Evolutionary conservation across 2,113 vertebrate species (phyloP).

Genomic region (Dendrocopos noguchii): DNA sequence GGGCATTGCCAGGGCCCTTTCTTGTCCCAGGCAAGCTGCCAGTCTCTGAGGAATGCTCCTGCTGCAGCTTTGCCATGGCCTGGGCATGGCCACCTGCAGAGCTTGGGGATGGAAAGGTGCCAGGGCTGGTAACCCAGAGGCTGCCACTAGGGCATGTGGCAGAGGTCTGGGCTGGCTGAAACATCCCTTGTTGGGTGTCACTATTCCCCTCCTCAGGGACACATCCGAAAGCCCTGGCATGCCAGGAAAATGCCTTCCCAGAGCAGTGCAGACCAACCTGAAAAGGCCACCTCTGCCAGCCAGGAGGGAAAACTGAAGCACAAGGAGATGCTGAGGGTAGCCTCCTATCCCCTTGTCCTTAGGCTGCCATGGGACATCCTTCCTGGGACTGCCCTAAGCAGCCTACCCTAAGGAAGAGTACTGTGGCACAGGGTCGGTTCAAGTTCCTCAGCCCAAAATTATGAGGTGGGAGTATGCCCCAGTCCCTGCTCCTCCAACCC

Average conservation of each 20-base stretch:
- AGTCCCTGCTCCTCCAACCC: background rate
- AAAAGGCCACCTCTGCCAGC: background rate
- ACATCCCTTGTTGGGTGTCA: background rate
- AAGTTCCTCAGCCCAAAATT: background rate
- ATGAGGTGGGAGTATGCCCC: rapidly evolving
- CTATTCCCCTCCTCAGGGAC: background rate
- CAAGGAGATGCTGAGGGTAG: rapidly evolving
- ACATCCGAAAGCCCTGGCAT: background rate
- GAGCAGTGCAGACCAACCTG: background rate
- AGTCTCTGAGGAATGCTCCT: rapidly evolving
- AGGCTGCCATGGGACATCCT: background rate
- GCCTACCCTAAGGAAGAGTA: background rate
- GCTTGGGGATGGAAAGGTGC: background rate
- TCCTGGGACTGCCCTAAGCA: background rate
- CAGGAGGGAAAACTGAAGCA: background rate
- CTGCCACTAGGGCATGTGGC: rapidly evolving
- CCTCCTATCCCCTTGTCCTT: background rate
- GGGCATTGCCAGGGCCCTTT: background rate
- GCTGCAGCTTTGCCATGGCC: background rate
- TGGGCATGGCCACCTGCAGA: background rate
- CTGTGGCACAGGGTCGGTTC: background rate
- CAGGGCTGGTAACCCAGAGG: background rate
- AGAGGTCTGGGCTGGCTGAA: background rate
- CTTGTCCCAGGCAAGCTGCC: background rate
- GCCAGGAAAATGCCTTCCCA: background rate